A percentile compares a stretch with the other conserved stretches of the same genome.
phyloP scores from a whole-genome alignment of 2,888 invertebrate genomes.

The Acleris laterana region DNA sequence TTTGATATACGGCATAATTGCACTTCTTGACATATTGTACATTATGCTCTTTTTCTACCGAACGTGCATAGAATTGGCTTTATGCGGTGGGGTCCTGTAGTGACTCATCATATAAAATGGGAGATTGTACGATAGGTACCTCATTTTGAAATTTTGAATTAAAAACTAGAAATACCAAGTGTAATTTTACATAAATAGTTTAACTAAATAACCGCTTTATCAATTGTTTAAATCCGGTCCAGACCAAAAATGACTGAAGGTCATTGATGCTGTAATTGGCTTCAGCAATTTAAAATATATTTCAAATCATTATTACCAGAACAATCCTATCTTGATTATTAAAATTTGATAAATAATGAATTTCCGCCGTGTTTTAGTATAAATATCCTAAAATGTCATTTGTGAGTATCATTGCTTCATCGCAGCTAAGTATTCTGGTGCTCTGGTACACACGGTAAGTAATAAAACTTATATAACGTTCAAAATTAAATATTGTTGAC shows the following conservation, averaged over 20 bases:
- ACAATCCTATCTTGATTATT: conserved; percentile 49
- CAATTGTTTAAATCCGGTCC: neutral
- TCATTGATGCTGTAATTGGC: conserved; percentile 10
- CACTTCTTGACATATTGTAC: too few species aligned
- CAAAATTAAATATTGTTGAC: neutral
- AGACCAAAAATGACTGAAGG: conserved; percentile 18
- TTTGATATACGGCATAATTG: too few species aligned
- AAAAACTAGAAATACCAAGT: too few species aligned
- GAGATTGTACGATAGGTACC: too few species aligned
- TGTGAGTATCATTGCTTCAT: conserved; percentile 4
- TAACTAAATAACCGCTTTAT: too few species aligned
- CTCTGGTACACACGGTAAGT: conserved; percentile 3
- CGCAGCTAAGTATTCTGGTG: neutral
- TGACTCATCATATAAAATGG: too few species aligned
- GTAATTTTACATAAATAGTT: too few species aligned
- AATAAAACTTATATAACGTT: neutral
- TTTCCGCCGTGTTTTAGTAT: conserved; percentile 49
- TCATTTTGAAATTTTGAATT: too few species aligned
- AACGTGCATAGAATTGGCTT: too few species aligned
- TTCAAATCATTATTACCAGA: conserved; percentile 41
- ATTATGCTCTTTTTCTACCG: too few species aligned
- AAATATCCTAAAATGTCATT: conserved; percentile 24
- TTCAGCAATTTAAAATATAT: conserved; percentile 39
- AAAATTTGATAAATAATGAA: conserved; percentile 53
- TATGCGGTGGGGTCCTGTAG: too few species aligned